Conservation (phyloP, 1,140 invertebrate genomes). For the Drosophila pallidifrons region DNA sequence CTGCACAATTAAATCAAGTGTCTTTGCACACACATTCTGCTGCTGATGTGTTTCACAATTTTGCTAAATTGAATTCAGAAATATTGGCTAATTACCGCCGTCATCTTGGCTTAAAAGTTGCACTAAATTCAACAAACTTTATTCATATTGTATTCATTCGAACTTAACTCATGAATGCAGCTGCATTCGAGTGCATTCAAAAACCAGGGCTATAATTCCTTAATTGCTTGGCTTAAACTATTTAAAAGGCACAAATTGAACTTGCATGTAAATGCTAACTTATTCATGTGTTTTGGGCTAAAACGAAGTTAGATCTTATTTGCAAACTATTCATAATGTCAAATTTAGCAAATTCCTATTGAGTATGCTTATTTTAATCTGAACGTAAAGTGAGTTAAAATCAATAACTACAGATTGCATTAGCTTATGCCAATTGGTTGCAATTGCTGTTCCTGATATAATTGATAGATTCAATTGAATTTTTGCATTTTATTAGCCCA, state of each 20-base stretch:
- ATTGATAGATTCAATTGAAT: neutral
- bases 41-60: slow-evolving; percentile 59
- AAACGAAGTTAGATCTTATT: neutral
- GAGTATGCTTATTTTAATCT: neutral
- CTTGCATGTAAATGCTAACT: neutral
- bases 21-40: slow-evolving; percentile 31
- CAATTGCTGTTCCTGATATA: neutral
- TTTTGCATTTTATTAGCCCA: neutral
- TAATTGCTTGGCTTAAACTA: neutral
- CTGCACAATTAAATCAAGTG: slow-evolving; percentile 68
- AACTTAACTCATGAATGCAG: neutral
- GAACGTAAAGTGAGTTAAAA: neutral
- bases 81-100: slow-evolving; percentile 7
- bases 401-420: neutral
- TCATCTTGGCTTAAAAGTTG: neutral
- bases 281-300: neutral
- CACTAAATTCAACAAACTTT: neutral
- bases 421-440: neutral
- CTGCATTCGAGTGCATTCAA: too few species aligned
- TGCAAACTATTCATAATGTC: neutral
- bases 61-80: neutral
- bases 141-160: neutral
- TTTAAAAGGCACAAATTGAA: neutral
- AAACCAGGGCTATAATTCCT: neutral
- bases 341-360: neutral